Base-by-base conservation (phyloP, 2,888 invertebrate species). In the Amiota communis region DNA sequence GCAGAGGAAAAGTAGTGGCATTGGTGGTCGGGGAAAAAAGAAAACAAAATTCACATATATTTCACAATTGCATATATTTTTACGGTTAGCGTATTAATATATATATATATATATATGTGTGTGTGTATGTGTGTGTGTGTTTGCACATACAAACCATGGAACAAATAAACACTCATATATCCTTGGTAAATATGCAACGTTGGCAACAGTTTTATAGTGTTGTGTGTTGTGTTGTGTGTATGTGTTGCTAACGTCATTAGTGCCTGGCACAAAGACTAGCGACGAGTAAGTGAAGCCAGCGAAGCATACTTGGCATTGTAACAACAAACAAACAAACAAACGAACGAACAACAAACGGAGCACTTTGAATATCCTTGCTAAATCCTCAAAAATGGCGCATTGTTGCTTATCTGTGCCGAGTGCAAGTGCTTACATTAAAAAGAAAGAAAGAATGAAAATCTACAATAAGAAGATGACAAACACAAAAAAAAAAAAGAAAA, bases 361-460 rank as follows among this genome's bases (percentile, higher is more conserved):
- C 36, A 59, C 59, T 59, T 59, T 59, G 11, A 11, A 53, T 68
- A 68, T 51, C 51, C 67, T 51, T 68, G 67, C 67, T 68, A 53
- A 68, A 68, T 68, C 67, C 67, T 68, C 67, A 68, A 68, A 68
- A 68, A 68, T 51, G 51, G 67, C 67, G 67, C 67, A 68, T 68
- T 68, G 67, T 68, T 68, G 67, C 67, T 68, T 68, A 68, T 68
- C 67, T 78, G 72, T 81, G 77, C 79, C 36, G 78, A 80, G 77
- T 82, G 80, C 81, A 81, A 80, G 80, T 77, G 79, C 80, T 80
- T 76, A 67, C 76, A 72, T 67, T 75, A 64, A 67, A 36, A 36
- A 36, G 36, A 36, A 36, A 36, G 36, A 36, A 36, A 36, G 36
- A 36, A 36, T 36, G 36, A 36, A 36, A 36, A 36, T 36, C 36